Evolutionary conservation across 2,113 vertebrate genomes (phyloP).

Genomic region (Scortum barcoo): DNA sequence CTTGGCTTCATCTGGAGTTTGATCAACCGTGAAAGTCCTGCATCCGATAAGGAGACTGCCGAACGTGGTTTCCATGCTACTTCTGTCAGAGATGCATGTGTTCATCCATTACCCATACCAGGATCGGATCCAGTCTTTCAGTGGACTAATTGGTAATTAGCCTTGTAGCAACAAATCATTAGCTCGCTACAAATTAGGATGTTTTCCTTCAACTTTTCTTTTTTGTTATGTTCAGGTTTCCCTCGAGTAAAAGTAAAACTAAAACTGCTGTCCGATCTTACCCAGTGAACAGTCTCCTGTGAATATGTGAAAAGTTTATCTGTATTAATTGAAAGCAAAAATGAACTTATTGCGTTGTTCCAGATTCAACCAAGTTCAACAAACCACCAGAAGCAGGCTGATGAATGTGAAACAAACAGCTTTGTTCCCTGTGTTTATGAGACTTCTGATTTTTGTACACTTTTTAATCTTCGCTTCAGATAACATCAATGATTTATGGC

Average conservation of each 20-base stretch:
- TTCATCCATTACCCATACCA: background rate
- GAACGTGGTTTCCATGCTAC: background rate
- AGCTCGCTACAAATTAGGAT: background rate
- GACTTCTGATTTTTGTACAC: too few relatives aligned
- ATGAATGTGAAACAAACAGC: too few relatives aligned
- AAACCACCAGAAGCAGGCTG: background rate
- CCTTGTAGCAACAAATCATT: background rate
- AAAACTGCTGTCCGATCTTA: background rate
- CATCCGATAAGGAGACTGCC: background rate
- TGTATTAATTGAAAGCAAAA: background rate
- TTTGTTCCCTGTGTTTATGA: too few relatives aligned
- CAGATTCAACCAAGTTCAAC: background rate
- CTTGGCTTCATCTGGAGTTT: background rate
- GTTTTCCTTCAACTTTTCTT: background rate
- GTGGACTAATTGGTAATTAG: slow-evolving; percentile 37
- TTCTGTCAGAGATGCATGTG: slow-evolving; percentile 7
- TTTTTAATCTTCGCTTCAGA: background rate
- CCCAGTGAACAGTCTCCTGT: background rate
- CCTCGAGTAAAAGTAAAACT: background rate
- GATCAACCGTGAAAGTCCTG: slow-evolving; percentile 7
- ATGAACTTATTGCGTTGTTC: background rate
- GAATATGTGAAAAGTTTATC: background rate
- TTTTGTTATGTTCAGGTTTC: background rate
- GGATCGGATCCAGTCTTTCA: slow-evolving; percentile 15
- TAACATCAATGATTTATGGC: background rate